A percentile compares a stretch with the other conserved stretches of the same genome.
Evolutionary conservation across 2,113 vertebrate genomes (phyloP).

Genomic region (Dipodomys ordii): DNA sequence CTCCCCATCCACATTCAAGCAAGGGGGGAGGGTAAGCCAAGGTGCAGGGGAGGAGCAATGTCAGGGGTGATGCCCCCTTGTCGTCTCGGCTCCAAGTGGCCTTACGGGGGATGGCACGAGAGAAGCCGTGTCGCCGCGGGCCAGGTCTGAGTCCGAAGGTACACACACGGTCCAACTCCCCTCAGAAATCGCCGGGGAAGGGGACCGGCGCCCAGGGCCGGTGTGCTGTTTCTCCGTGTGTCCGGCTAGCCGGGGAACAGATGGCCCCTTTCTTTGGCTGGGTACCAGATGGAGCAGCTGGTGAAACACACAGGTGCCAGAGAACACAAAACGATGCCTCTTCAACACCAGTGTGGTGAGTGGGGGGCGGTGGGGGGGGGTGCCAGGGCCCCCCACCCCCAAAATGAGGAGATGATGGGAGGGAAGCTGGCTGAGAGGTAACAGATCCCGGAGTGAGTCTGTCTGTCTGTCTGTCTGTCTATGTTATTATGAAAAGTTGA

Average conservation of each 20-base stretch:
- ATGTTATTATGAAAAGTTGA: background rate
- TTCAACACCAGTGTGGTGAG: constrained; percentile 14
- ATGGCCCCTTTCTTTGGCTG: constrained; percentile 69
- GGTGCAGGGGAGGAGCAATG: background rate
- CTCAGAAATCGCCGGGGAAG: background rate
- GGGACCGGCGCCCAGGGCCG: background rate
- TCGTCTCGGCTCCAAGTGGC: background rate
- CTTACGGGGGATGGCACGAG: background rate
- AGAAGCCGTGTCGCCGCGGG: background rate
- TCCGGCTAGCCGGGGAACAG: constrained; percentile 59
- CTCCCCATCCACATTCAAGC: background rate
- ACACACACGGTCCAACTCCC: background rate
- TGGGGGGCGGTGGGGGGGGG: background rate
- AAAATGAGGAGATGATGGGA: background rate
- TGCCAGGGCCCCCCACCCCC: background rate
- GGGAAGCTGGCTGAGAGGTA: background rate
- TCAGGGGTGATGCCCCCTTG: background rate
- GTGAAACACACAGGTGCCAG: constrained; percentile 63
- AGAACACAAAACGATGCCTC: constrained; percentile 57
- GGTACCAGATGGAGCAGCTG: constrained; percentile 61
- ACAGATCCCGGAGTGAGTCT: background rate
- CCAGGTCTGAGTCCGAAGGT: background rate
- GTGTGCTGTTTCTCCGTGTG: background rate
- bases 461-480: background rate
- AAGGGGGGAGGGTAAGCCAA: background rate